Conservation (phyloP, 2,113 vertebrate genomes). For the Myiozetetes cayanensis region DNA sequence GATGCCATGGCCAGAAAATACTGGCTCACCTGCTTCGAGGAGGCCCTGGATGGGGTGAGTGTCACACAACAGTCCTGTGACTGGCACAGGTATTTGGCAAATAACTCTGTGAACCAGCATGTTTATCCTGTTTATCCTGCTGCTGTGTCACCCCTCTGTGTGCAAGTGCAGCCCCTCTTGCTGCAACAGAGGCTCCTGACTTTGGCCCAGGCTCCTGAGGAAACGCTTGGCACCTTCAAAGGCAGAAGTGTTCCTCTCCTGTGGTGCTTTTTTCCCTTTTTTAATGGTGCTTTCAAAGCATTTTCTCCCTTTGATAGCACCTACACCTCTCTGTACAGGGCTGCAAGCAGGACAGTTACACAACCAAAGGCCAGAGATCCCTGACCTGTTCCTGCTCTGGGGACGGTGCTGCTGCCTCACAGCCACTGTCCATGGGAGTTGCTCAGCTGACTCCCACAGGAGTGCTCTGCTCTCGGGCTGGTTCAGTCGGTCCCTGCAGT, state of each 20-base stretch:
- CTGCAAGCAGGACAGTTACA: neutral
- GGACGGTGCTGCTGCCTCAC: neutral
- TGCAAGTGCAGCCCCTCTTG: neutral
- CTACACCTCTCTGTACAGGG: neutral
- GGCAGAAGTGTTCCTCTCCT: neutral
- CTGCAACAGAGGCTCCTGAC: neutral
- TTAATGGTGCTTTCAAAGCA: neutral
- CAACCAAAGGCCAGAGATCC: neutral
- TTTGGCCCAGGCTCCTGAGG: neutral
- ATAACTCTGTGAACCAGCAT: rapidly evolving
- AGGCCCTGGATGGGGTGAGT: conserved; percentile 92
- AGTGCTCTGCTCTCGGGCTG: neutral
- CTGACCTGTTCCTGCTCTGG: neutral
- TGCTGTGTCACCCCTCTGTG: neutral
- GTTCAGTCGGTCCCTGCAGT: neutral
- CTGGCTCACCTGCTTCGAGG: conserved; percentile 97
- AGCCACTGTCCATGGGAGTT: neutral
- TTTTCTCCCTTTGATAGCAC: neutral
- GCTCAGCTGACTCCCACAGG: neutral
- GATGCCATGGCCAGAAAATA: conserved; percentile 92
- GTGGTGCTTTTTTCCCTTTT: neutral
- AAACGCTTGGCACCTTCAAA: neutral
- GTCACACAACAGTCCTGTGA: neutral
- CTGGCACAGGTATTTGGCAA: too few relatives aligned
- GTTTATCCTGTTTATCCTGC: neutral